A percentile compares a stretch with the other conserved stretches of the same genome.
Conservation (phyloP, 1,140 invertebrate species). For the Drosophila eugracilis region DNA sequence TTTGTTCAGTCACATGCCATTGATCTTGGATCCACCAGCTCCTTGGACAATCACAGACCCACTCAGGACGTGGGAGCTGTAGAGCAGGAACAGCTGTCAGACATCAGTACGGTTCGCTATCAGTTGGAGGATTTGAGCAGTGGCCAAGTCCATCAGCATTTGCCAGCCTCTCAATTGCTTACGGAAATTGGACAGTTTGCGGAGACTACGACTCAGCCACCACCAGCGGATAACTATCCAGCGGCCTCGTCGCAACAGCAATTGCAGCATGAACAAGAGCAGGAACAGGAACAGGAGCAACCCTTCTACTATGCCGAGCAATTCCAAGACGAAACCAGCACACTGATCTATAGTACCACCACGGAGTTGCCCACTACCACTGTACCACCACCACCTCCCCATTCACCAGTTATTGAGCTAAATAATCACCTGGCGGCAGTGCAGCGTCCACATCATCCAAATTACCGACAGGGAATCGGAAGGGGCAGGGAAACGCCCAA, state of each 20-base stretch:
- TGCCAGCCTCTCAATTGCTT: slow-evolving; percentile 75
- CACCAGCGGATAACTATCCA: slow-evolving; percentile 85
- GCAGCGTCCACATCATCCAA: not conserved
- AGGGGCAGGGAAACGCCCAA: slow-evolving; percentile 75
- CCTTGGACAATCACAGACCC: slow-evolving; percentile 6
- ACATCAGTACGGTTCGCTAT: slow-evolving; percentile 67
- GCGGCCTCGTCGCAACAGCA: slow-evolving; percentile 73
- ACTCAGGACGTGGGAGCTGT: not conserved
- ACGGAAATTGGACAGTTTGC: slow-evolving; percentile 72
- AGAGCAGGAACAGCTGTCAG: slow-evolving; percentile 5
- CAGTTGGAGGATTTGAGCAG: slow-evolving; percentile 81
- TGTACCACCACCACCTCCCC: slow-evolving; percentile 4
- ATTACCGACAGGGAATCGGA: slow-evolving; percentile 4
- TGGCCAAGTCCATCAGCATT: slow-evolving; percentile 66
- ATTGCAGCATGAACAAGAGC: slow-evolving; percentile 43
- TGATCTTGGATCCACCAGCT: slow-evolving; percentile 75
- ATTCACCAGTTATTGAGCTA: slow-evolving; percentile 37
- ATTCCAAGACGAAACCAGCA: slow-evolving; percentile 48
- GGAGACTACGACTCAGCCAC: slow-evolving; percentile 47
- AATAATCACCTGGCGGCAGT: slow-evolving; percentile 52
- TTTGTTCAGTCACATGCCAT: slow-evolving; percentile 88
- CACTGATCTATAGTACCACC: slow-evolving; percentile 43
- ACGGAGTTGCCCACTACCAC: slow-evolving; percentile 30
- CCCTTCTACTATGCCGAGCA: slow-evolving; percentile 39
- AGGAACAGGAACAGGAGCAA: slow-evolving; percentile 46